These are phyloP conservation scores for Garrulus glandarius DNA, from an alignment of 2,797 vertebrate genomes.

Conservation along the genomic window DNA sequence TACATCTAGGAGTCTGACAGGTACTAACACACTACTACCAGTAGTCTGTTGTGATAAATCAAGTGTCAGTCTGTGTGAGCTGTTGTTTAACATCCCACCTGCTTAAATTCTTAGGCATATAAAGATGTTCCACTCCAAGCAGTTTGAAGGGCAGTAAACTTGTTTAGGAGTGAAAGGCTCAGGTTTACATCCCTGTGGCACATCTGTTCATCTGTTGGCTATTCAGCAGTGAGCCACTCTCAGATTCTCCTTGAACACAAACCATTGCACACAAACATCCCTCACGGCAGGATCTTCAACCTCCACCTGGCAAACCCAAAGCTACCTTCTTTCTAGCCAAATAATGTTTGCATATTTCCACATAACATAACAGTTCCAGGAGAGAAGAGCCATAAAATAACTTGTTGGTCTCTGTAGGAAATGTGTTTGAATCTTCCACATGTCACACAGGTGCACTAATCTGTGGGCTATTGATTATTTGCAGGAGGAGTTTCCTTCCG, in stretches of 20 bases:
- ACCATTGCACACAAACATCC: background rate
- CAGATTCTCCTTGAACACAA: background rate
- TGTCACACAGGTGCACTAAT: fast-evolving
- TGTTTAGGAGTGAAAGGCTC: background rate
- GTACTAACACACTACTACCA: background rate
- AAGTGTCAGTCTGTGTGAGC: background rate
- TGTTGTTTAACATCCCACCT: background rate
- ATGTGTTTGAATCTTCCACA: fast-evolving
- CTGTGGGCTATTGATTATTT: background rate
- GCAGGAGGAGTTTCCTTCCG: background rate
- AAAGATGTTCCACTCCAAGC: background rate
- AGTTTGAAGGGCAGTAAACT: background rate
- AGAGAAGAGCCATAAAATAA: background rate
- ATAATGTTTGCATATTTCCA: background rate
- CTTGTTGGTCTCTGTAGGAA: background rate
- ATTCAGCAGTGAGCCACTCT: background rate
- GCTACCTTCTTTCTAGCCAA: background rate
- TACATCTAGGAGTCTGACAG: background rate
- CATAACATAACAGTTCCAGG: background rate
- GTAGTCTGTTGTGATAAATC: background rate
- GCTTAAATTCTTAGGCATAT: background rate
- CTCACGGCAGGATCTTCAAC: background rate
- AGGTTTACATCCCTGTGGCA: background rate
- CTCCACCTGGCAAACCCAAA: background rate
- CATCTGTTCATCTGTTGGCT: background rate